A percentile compares a stretch with the other conserved stretches of the same genome.
Evolutionary conservation across 2,888 invertebrate genomes (phyloP).

Genomic region (Auanema freiburgensis): DNA sequence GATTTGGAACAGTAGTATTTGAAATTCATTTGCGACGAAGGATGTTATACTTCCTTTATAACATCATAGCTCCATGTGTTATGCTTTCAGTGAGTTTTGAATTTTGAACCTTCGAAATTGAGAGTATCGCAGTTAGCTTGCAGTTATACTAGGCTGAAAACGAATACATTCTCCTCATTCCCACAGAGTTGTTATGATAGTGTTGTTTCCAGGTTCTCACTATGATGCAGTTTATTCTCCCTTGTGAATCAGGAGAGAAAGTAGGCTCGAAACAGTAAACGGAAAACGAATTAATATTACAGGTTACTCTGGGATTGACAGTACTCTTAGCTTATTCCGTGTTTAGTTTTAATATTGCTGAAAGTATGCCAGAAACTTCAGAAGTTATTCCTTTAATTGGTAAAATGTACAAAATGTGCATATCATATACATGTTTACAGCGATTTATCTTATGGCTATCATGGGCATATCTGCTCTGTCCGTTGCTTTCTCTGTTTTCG

Average conservation of each 20-base stretch:
- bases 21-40: slow-evolving; percentile 46
- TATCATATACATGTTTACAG: slow-evolving; percentile 34
- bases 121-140: background rate
- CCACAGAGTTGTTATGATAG: background rate
- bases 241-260: slow-evolving; percentile 66
- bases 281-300: background rate
- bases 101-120: background rate
- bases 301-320: slow-evolving; percentile 63
- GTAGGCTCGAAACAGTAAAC: slow-evolving; percentile 10
- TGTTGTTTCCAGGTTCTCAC: slow-evolving; percentile 57
- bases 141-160: background rate
- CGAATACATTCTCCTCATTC: slow-evolving; percentile 11
- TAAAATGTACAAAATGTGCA: slow-evolving; percentile 29
- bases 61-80: slow-evolving; percentile 44
- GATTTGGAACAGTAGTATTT: slow-evolving; percentile 41
- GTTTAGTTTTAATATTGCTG: slow-evolving; percentile 68
- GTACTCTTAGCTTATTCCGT: slow-evolving; percentile 68
- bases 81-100: slow-evolving; percentile 37
- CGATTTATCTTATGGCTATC: slow-evolving; percentile 67
- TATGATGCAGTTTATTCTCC: slow-evolving; percentile 66
- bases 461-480: slow-evolving; percentile 68
- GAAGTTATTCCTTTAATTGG: slow-evolving; percentile 68
- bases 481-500: slow-evolving; percentile 65
- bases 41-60: slow-evolving; percentile 44
- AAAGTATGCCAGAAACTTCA: slow-evolving; percentile 68